Percentiles rank a stretch among this genome's conserved stretches.
These are phyloP conservation scores for Xestia rhomboidea DNA, from an alignment of 2,888 invertebrate species.

Conservation along the genomic window DNA sequence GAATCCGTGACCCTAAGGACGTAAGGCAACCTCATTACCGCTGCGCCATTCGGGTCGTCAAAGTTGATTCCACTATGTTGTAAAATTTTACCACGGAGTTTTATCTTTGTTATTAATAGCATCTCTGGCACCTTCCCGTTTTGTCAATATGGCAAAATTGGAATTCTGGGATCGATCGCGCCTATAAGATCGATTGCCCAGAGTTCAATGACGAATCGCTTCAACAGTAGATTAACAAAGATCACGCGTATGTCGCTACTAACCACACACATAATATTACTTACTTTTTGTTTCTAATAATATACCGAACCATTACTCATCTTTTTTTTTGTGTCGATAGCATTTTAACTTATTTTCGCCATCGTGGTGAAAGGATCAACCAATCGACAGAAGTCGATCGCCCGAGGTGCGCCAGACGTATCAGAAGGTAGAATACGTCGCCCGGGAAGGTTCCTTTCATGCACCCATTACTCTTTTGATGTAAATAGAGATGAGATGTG, in stretches of 20 bases:
- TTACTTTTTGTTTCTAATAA: not conserved
- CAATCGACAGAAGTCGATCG: no score
- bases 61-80: constrained; percentile 9
- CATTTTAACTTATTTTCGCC: no score
- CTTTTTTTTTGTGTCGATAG: no score
- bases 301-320: not conserved
- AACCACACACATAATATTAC: not conserved
- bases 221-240: not conserved
- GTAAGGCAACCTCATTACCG: no score
- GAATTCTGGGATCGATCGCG: not conserved
- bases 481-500: not conserved
- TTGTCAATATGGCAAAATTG: not conserved
- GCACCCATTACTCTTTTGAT: no score
- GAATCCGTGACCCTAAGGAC: no score
- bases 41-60: no score
- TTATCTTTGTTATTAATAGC: not conserved
- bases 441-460: no score
- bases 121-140: not conserved
- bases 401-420: no score
- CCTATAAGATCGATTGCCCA: not conserved
- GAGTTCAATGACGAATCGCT: not conserved
- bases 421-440: no score
- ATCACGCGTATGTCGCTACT: not conserved
- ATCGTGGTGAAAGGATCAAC: no score
- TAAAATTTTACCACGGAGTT: not conserved